Base-by-base conservation (phyloP, 2,888 invertebrate genomes). In the Sphecodes monilicornis region DNA sequence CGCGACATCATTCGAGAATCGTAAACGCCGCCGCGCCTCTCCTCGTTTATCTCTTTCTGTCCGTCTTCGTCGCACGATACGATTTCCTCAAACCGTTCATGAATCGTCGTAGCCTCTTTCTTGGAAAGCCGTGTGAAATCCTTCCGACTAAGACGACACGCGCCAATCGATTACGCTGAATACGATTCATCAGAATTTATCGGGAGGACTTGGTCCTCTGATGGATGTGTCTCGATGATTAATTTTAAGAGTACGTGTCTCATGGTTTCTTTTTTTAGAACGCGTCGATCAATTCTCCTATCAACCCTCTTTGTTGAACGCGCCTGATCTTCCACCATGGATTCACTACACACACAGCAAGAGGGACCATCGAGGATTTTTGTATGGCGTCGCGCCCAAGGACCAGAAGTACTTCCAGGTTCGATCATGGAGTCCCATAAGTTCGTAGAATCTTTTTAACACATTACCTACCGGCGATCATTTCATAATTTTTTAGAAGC, bases 301-400 rank as follows among this genome's bases (percentile, higher is more conserved):
- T 94, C 97, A 97, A 87, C 97, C 98, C 0, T 97, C 98, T 0
- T 93, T 98, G 80, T 94, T 96, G 75, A 96, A 97, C 87, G 97
- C 97, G 87, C 98, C 98, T 0, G 98, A 98, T 94, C 95, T 98
- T 66, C 98, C 98, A 0, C 95, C 96, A 5, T 98, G 98, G 98
- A 96, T 98, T 87, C 96, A 97, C 77, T 98, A 98, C 93, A 96
- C 97, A 84, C 98, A 97, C 93, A 98, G 98, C 90, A 96, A 96
- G n/a, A 95, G 96, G 84, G 97, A 97, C 91, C 97, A 97, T 90
- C 96, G 96, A 0, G 98, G 98, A 0, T 98, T 97, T 93, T 95
- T 98, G 32, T 98, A 98, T 91, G 98, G 98, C 0, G 98, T 98
- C 0, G 97, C 98, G 1, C 98, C 98, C 0, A 95, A 96, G 76